Conservation (phyloP, 2,797 vertebrate genomes). For the Aeoliscus strigatus region DNA sequence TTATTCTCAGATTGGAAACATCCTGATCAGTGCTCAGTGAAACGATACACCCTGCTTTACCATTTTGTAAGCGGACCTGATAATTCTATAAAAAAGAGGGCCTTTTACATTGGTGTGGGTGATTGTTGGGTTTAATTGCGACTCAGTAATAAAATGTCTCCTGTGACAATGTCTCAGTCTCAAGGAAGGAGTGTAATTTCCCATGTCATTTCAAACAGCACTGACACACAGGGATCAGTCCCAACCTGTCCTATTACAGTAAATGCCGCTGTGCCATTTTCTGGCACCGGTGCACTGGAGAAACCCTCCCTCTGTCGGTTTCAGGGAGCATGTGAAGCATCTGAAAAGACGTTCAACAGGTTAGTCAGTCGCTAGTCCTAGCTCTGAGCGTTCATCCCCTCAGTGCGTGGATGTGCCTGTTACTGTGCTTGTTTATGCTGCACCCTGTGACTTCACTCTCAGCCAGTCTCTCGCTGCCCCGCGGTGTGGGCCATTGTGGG, state of each 20-base stretch:
- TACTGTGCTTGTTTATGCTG: conserved; percentile 39
- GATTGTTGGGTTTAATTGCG: too few species aligned
- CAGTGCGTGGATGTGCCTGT: conserved; percentile 51
- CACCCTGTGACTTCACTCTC: conserved; percentile 41
- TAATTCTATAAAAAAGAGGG: too few species aligned
- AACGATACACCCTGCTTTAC: neutral
- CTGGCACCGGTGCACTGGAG: too few species aligned
- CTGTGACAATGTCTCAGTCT: too few species aligned
- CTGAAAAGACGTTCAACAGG: too few species aligned
- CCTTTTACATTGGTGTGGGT: too few species aligned
- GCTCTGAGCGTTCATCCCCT: neutral
- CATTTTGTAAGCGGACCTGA: too few species aligned
- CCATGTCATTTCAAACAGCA: conserved; percentile 1
- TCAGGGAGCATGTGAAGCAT: too few species aligned
- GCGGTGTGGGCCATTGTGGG: conserved; percentile 52
- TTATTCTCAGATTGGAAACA: neutral
- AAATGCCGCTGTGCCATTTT: neutral
- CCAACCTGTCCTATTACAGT: conserved; percentile 31
- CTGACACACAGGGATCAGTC: conserved; percentile 7
- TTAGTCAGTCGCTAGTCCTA: conserved; percentile 1
- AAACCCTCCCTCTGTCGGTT: too few species aligned
- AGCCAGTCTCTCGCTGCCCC: conserved; percentile 39
- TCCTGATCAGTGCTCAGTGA: neutral
- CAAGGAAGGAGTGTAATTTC: neutral
- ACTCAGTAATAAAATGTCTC: too few species aligned